Percentiles rank a stretch among this genome's conserved stretches.
These are phyloP conservation scores for Macrocentrus cingulum DNA, from an alignment of 1,140 invertebrate genomes.

Conservation along the genomic window DNA sequence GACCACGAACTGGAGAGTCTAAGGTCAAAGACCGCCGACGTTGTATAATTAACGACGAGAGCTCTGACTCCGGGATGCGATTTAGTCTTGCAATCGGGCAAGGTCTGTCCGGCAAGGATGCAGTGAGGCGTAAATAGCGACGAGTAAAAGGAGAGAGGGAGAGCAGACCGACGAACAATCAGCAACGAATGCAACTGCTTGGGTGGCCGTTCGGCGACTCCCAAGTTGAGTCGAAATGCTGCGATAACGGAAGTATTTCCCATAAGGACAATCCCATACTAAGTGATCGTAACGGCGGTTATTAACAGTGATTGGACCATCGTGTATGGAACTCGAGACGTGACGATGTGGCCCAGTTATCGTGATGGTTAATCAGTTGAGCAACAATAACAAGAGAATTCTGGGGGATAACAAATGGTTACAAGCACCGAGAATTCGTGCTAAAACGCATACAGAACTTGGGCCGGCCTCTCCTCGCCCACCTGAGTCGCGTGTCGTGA, in stretches of 20 bases:
- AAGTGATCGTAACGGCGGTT: neutral
- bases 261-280: neutral
- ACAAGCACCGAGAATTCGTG: neutral
- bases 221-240: neutral
- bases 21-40: slow-evolving; percentile 24
- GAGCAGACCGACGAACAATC: slow-evolving; percentile 38
- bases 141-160: slow-evolving; percentile 8
- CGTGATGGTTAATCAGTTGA: too few species aligned
- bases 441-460: neutral
- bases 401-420: neutral
- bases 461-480: neutral
- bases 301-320: neutral
- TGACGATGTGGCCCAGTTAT: slow-evolving; percentile 5
- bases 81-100: slow-evolving; percentile 29
- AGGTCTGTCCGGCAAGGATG: slow-evolving; percentile 28
- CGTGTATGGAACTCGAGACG: neutral
- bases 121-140: slow-evolving; percentile 30
- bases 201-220: slow-evolving; percentile 39
- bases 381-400: neutral
- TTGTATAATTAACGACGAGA: slow-evolving; percentile 43
- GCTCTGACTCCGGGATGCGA: slow-evolving; percentile 29
- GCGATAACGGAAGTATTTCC: neutral
- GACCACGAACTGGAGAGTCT: slow-evolving; percentile 1
- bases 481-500: slow-evolving; percentile 17
- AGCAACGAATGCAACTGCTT: slow-evolving; percentile 42